phyloP scores from a whole-genome alignment of 2,113 vertebrate species.

The Hippocampus comes region DNA sequence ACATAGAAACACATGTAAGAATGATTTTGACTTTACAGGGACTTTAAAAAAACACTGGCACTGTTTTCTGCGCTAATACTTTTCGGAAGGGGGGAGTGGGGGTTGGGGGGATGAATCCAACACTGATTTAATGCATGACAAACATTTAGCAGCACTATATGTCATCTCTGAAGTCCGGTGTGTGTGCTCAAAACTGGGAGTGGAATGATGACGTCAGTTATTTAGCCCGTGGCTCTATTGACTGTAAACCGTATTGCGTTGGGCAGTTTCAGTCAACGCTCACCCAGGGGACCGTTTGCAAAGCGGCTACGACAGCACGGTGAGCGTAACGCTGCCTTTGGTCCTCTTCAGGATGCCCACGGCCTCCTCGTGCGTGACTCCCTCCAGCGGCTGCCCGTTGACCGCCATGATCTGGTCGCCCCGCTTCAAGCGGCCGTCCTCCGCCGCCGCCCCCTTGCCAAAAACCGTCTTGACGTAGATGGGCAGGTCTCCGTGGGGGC shows the following conservation, averaged over 20 bases:
- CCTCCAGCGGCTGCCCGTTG: slow-evolving; percentile 90
- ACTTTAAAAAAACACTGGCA: neutral
- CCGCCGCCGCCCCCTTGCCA: slow-evolving; percentile 92
- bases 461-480: slow-evolving; percentile 98
- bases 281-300: neutral
- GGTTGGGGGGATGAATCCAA: slow-evolving; percentile 7
- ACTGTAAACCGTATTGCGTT: too few species aligned
- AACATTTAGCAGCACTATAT: slow-evolving; percentile 1
- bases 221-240: neutral
- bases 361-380: slow-evolving; percentile 93
- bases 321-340: slow-evolving; percentile 89
- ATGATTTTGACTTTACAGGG: neutral
- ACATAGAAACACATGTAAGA: neutral
- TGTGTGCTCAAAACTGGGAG: neutral
- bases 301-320: slow-evolving; percentile 82
- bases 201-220: neutral
- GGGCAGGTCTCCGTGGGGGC: slow-evolving; percentile 93
- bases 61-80: slow-evolving; percentile 30
- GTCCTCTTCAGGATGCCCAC: slow-evolving; percentile 93
- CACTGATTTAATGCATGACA: neutral
- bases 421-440: slow-evolving; percentile 90
- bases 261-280: too few species aligned
- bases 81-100: neutral
- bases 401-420: slow-evolving; percentile 97
- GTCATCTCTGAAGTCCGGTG: neutral